Evolutionary conservation across 1,140 invertebrate species (phyloP), one percentile per base, ranked within the genome.

Genomic region (Luehdorfia chinensis): DNA sequence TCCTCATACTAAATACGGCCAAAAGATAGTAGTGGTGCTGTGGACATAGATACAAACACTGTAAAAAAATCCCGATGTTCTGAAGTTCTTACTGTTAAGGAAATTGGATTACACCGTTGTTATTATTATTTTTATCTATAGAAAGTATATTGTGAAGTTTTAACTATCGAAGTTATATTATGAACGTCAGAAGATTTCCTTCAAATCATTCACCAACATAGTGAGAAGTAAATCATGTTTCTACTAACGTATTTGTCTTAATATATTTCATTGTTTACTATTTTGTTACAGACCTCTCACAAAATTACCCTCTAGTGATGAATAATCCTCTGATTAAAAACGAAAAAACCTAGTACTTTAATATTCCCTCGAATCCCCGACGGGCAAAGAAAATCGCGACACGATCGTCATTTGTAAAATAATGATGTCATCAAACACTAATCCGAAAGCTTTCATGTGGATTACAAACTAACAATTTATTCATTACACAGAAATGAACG

Each of bases 371-470:
- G 32, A 31, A 28, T 50, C 59, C 68, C 64, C 53, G 59, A 54
- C 57, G 66, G 65, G 66, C 59, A 49, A 48, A 62, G 51, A 69
- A 69, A 78, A 81, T 78, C 69, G 75, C 78, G 63, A 80, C 77
- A 68, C 71, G 72, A 85, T 75, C 67, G 73, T 76, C 77, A 75
- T 86, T 79, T 66, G 71, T 61, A 70, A 76, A 81, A 85, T 85
- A 85, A 85, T 85, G 81, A 85, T 76, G 77, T 85, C 81, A 85
- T 85, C 79, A 85, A 84, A 85, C 81, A 79, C 81, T 85, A 85
- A 85, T 85, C 81, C 75, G 54, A 78, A 77, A 83, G 81, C 81
- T 85, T 85, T 85, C 79, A 84, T 84, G 79, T 84, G 81, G 79
- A 85, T 85, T 85, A 76, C 68, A 68, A 44, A 53, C 41, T 25